These are phyloP conservation scores for Caenorhabditis brenneri DNA, from an alignment of 1,140 invertebrate genomes.

Conservation along the genomic window DNA sequence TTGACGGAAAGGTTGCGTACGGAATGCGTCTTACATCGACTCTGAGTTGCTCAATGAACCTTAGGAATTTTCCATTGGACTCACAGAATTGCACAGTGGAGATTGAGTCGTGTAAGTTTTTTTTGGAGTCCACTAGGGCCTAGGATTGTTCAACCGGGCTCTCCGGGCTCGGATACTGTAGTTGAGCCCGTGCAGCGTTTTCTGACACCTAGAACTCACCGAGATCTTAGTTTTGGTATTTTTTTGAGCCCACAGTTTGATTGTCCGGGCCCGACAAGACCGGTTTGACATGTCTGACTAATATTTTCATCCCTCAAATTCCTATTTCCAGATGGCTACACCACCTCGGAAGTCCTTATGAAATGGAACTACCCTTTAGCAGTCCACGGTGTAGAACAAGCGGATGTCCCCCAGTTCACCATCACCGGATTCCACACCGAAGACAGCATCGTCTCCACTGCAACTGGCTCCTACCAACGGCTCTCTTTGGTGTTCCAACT, in stretches of 20 bases:
- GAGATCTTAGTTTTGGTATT: too few species aligned
- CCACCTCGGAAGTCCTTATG: conserved; percentile 94
- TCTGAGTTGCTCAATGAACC: conserved; percentile 96
- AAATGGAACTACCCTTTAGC: conserved; percentile 82
- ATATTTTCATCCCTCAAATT: neutral
- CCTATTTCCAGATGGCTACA: conserved; percentile 86
- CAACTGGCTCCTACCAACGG: conserved; percentile 89
- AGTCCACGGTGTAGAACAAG: conserved; percentile 88
- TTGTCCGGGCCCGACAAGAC: too few species aligned
- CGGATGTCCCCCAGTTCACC: conserved; percentile 91
- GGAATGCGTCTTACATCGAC: conserved; percentile 94
- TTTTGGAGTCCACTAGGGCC: neutral
- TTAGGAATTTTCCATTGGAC: conserved; percentile 97
- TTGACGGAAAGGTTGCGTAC: conserved; percentile 90
- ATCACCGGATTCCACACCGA: conserved; percentile 91
- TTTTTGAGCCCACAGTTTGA: too few species aligned
- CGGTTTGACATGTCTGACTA: too few species aligned
- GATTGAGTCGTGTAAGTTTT: conserved; percentile 94
- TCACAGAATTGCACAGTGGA: conserved; percentile 97
- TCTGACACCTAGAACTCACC: too few species aligned
- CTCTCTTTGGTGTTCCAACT: conserved; percentile 85
- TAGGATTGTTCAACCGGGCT: too few species aligned
- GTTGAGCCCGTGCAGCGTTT: too few species aligned
- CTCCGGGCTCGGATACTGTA: too few species aligned
- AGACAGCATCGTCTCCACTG: conserved; percentile 80